Evolutionary conservation across 2,888 invertebrate genomes (phyloP).

Genomic region (Tetramorium bicarinatum): DNA sequence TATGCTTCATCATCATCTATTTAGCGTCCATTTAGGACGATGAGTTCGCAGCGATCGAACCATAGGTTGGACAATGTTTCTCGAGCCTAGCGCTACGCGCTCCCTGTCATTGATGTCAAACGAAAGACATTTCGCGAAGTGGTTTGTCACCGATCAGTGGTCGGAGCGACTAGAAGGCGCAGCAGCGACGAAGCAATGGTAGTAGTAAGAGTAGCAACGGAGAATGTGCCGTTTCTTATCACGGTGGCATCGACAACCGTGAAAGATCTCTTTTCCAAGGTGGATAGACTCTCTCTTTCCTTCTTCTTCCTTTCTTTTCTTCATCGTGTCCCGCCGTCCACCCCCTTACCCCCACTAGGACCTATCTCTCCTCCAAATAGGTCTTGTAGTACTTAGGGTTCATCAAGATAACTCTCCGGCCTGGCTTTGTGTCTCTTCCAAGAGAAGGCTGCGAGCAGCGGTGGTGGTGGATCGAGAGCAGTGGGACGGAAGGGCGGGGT

Average conservation of each 20-base stretch:
- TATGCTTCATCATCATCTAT: slow-evolving; percentile 25
- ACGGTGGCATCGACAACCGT: slow-evolving; percentile 81
- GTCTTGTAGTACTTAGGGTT: slow-evolving; percentile 83
- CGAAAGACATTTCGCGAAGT: slow-evolving; percentile 52
- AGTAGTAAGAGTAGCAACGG: slow-evolving; percentile 74
- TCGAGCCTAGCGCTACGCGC: background rate
- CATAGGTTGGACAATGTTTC: slow-evolving; percentile 16
- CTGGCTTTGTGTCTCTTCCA: slow-evolving; percentile 77
- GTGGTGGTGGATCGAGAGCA: slow-evolving; percentile 49
- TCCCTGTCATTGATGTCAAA: slow-evolving; percentile 27
- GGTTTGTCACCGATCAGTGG: slow-evolving; percentile 63
- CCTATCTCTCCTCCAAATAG: slow-evolving; percentile 81
- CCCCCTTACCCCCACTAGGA: slow-evolving; percentile 57
- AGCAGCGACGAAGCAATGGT: slow-evolving; percentile 67
- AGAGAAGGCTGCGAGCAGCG: slow-evolving; percentile 68
- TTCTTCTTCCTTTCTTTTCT: slow-evolving; percentile 26
- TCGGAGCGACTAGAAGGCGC: slow-evolving; percentile 55
- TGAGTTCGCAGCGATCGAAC: slow-evolving; percentile 28
- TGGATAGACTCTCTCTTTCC: slow-evolving; percentile 63
- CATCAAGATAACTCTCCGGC: slow-evolving; percentile 82
- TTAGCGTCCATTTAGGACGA: slow-evolving; percentile 36
- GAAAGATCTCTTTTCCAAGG: slow-evolving; percentile 81
- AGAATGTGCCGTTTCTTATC: slow-evolving; percentile 77
- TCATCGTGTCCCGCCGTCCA: slow-evolving; percentile 59
- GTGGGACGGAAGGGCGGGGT: slow-evolving; percentile 38